Evolutionary conservation across 1,140 invertebrate species (phyloP), one percentile per base, ranked within the genome.

Genomic region (Gonatopus flavifemur): DNA sequence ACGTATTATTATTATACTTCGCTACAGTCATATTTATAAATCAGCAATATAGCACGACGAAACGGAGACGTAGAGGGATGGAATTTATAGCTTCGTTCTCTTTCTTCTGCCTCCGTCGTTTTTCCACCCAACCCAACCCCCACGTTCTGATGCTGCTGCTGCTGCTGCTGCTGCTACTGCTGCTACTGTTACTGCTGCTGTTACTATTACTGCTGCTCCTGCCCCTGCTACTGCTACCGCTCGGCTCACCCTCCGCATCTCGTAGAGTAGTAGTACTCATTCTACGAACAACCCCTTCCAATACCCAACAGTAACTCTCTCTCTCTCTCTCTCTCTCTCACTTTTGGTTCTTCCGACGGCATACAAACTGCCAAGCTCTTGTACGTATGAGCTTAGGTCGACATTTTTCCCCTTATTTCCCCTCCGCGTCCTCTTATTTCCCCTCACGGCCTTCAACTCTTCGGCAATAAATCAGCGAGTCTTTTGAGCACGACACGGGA

Each of bases 11-110:
- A 77, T 78, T 78, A 77, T 77, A 76, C 74, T 71, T 76, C 66
- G 72, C 74, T 74, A 74, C 71, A 78, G 74, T 78, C 76, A 77
- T 78, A 78, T 79, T 79, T 79, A 79, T 79, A 78, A 79, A 78
- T 79, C 77, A 79, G 67, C 74, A 69, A 78, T 78, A 77, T 71
- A 77, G 68, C 64, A 68, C 66, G 70, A 70, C 67, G 68, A 70
- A 59, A 63, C 58, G 60, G 57, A 70, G 70, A 75, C 66, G 69
- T 62, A 66, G 69, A 70, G 72, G 70, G 69, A 72, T 62, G 72
- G 67, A 76, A 79, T 78, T 79, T 78, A 77, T 77, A 75, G 73
- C 73, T 72, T 72, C 66, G 69, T 67, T 76, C 73, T 76, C 69
- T 68, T 70, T 69, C 60, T 66, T 68, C 47, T 46, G 38, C 57